These are phyloP conservation scores for Actias luna DNA, from an alignment of 2,888 invertebrate genomes.

Conservation along the genomic window DNA sequence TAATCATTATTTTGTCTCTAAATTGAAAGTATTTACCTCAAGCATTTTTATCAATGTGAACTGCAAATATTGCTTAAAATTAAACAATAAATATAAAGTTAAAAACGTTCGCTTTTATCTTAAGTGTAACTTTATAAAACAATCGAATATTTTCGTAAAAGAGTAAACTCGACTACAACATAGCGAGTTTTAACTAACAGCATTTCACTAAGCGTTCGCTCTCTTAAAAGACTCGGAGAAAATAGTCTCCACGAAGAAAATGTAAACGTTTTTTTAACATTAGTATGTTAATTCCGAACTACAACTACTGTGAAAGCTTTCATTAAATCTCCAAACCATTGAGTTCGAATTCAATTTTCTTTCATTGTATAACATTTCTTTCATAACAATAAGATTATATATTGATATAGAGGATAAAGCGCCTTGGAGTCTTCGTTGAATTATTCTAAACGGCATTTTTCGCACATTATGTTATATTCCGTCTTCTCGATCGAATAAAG, in stretches of 20 bases:
- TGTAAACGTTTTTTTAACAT: constrained; percentile 28
- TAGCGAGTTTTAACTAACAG: constrained; percentile 47
- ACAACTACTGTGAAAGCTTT: constrained; percentile 14
- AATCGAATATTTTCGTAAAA: constrained; percentile 4
- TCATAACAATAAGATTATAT: not conserved
- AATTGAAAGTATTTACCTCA: too few relatives aligned
- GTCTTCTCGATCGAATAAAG: not conserved
- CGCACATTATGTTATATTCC: not conserved
- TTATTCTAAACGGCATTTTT: not conserved
- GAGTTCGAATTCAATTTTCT: constrained; percentile 9
- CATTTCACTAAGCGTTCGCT: constrained; percentile 43
- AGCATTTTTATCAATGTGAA: not conserved
- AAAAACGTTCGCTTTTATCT: not conserved
- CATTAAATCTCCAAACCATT: constrained; percentile 22
- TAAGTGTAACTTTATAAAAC: not conserved
- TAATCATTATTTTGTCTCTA: too few relatives aligned
- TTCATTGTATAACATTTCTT: constrained; percentile 4
- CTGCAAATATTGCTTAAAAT: not conserved
- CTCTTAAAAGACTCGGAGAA: constrained; percentile 31
- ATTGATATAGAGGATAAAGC: not conserved
- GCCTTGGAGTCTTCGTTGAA: not conserved
- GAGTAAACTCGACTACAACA: constrained; percentile 33
- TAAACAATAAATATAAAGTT: too few relatives aligned
- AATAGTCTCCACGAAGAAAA: constrained; percentile 50
- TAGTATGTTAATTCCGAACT: constrained; percentile 26